These are phyloP conservation scores for Geophilus truncorum DNA, from an alignment of 2,888 invertebrate species.

Conservation along the genomic window DNA sequence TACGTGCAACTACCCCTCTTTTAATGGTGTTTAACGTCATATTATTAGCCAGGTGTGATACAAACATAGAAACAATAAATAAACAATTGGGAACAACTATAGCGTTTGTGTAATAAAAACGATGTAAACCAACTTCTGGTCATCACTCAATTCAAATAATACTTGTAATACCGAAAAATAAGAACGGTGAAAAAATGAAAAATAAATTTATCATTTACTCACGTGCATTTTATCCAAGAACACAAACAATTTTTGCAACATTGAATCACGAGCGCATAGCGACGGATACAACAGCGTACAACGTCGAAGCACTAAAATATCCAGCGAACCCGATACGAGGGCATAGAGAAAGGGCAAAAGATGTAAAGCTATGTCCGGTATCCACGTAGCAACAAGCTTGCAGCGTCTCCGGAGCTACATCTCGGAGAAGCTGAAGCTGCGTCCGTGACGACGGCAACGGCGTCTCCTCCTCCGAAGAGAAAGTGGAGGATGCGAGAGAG, in stretches of 20 bases:
- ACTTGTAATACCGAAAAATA: too few relatives aligned
- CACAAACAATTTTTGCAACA: not conserved
- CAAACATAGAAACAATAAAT: not conserved
- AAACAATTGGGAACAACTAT: too few relatives aligned
- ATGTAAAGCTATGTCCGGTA: not conserved
- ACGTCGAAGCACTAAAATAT: not conserved
- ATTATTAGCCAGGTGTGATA: not conserved
- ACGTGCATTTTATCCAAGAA: not conserved
- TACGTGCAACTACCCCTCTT: not conserved
- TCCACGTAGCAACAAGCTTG: not conserved
- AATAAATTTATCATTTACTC: not conserved
- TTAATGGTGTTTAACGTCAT: not conserved
- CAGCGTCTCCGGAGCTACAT: not conserved
- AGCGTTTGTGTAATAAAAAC: too few relatives aligned
- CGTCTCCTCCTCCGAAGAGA: conserved; percentile 10
- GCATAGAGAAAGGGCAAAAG: not conserved
- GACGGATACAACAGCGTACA: not conserved
- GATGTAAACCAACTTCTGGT: too few relatives aligned
- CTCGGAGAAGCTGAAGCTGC: not conserved
- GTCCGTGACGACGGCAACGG: not conserved
- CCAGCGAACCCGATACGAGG: not conserved
- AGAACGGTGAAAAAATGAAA: too few relatives aligned
- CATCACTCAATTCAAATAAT: too few relatives aligned
- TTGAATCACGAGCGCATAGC: not conserved
- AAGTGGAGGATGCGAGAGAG: conserved; percentile 22